Evolutionary conservation across 1,140 invertebrate species (phyloP).

Genomic region (Periplaneta americana): DNA sequence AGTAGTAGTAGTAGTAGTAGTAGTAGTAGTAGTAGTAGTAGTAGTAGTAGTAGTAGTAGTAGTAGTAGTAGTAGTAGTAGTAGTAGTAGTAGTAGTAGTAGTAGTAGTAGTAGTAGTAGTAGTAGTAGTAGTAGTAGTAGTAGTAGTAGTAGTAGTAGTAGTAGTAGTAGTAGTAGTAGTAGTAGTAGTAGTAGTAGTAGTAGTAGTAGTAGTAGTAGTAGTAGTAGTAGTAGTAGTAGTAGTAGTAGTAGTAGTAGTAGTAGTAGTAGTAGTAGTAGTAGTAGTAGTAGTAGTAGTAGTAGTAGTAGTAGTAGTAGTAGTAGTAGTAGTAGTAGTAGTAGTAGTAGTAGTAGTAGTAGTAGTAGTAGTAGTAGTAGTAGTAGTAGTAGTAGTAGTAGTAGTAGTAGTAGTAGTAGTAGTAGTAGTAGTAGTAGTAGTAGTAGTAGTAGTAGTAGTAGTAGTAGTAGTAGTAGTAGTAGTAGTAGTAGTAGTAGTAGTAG

Average conservation of each 20-base stretch:
- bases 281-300: background rate
- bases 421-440: background rate
- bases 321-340: background rate
- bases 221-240: background rate
- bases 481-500: background rate
- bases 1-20: background rate
- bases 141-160: background rate
- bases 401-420: background rate
- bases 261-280: background rate
- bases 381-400: background rate
- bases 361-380: background rate
- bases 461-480: background rate
- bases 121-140: background rate
- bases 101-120: background rate
- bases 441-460: background rate
- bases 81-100: background rate
- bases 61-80: background rate
- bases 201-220: background rate
- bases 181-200: background rate
- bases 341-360: background rate
- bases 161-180: background rate
- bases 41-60: background rate
- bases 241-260: background rate
- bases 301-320: background rate
- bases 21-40: background rate